phyloP scores from a whole-genome alignment of 2,113 vertebrate genomes.

The Pleuronectes platessa region DNA sequence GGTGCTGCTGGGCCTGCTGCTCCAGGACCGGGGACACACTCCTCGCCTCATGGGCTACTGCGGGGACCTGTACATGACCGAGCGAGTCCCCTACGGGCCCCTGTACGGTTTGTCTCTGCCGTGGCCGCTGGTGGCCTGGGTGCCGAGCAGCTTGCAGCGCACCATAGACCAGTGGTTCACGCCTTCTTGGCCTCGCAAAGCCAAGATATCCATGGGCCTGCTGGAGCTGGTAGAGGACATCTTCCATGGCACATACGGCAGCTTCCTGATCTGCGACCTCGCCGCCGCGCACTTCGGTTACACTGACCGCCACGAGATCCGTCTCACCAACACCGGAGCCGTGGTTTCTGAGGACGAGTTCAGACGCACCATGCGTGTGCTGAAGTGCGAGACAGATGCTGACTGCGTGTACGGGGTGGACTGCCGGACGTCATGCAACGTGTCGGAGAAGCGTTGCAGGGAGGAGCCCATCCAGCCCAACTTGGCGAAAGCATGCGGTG shows the following conservation, averaged over 20 bases:
- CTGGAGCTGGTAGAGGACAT: slow-evolving; percentile 98
- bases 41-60: slow-evolving; percentile 95
- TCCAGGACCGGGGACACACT: slow-evolving; percentile 97
- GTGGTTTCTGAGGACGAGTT: slow-evolving; percentile 91
- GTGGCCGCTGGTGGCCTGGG: slow-evolving; percentile 92
- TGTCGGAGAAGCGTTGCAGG: slow-evolving; percentile 87
- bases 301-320: slow-evolving; percentile 94
- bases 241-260: slow-evolving; percentile 97
- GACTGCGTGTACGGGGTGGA: slow-evolving; percentile 94
- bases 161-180: slow-evolving; percentile 96
- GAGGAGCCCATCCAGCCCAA: slow-evolving; percentile 93
- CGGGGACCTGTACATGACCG: slow-evolving; percentile 94
- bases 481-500: slow-evolving; percentile 92
- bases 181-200: slow-evolving; percentile 96
- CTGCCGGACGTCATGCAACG: slow-evolving; percentile 91
- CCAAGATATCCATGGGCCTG: slow-evolving; percentile 98
- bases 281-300: slow-evolving; percentile 92
- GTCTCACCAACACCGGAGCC: slow-evolving; percentile 89
- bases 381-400: slow-evolving; percentile 88
- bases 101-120: slow-evolving; percentile 94
- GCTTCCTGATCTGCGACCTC: slow-evolving; percentile 96
- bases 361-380: slow-evolving; percentile 88
- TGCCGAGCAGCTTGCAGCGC: slow-evolving; percentile 90
- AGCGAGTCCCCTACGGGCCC: slow-evolving; percentile 92
- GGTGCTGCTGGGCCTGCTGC: slow-evolving; percentile 90